A percentile compares a stretch with the other conserved stretches of the same genome.
Conservation (phyloP, 2,797 vertebrate species). For the Agapornis canus region DNA sequence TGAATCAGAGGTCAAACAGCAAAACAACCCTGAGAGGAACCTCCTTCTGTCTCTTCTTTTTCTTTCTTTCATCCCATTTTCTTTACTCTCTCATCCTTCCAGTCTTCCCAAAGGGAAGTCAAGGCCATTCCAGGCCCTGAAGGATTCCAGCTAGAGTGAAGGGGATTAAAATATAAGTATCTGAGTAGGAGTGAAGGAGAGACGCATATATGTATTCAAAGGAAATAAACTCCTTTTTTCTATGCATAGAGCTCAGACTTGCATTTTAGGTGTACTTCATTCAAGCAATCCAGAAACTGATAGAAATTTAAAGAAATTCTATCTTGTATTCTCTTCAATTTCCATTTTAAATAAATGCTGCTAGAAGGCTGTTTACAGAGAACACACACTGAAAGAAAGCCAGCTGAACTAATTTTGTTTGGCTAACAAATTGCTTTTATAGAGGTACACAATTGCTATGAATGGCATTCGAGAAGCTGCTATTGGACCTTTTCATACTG, state of each 20-base stretch:
- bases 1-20: background rate
- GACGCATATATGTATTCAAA: background rate
- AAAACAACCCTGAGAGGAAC: background rate
- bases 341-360: background rate
- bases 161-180: background rate
- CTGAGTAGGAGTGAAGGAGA: background rate
- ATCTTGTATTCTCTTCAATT: background rate
- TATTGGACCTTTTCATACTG: background rate
- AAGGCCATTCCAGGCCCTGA: background rate
- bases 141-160: background rate
- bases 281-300: background rate
- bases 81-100: background rate
- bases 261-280: background rate
- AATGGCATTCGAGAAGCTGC: background rate
- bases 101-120: background rate
- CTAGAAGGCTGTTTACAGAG: background rate
- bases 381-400: background rate
- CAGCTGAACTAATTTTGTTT: background rate
- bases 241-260: background rate
- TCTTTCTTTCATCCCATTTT: too few species aligned
- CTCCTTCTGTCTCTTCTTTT: background rate
- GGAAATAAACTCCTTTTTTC: background rate
- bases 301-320: background rate
- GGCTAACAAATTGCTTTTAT: background rate
- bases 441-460: background rate